These are phyloP conservation scores for Vipera ursinii DNA, from an alignment of 2,797 vertebrate species.

Conservation along the genomic window DNA sequence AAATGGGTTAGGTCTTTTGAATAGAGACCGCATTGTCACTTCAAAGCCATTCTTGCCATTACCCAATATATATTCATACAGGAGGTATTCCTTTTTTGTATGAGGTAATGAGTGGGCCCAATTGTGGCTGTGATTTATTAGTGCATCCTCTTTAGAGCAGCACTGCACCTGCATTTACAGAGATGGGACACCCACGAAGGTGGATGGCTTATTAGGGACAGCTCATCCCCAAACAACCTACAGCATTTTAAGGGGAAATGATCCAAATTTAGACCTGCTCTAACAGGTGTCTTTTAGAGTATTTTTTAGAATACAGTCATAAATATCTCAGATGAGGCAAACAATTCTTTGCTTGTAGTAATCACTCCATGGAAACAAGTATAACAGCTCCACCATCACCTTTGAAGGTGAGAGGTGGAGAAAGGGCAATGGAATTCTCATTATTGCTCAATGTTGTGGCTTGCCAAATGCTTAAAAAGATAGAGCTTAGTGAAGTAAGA, in stretches of 20 bases:
- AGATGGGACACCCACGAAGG: constrained; percentile 64
- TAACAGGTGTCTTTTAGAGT: constrained; percentile 70
- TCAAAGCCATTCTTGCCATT: constrained; percentile 55
- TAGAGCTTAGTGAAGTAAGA: constrained; percentile 42
- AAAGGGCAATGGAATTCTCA: constrained; percentile 64
- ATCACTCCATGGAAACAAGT: constrained; percentile 61
- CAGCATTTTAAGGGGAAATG: constrained; percentile 58
- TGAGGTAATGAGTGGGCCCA: constrained; percentile 67
- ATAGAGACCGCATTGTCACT: constrained; percentile 68
- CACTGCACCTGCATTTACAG: constrained; percentile 72
- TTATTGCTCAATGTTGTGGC: constrained; percentile 60
- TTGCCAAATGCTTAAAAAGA: constrained; percentile 60
- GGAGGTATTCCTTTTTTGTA: constrained; percentile 65
- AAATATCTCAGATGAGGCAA: constrained; percentile 65
- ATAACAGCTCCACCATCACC: constrained; percentile 40
- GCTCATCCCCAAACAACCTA: constrained; percentile 53
- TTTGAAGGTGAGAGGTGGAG: constrained; percentile 30
- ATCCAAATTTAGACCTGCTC: constrained; percentile 65
- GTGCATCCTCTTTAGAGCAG: constrained; percentile 69
- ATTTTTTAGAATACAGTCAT: constrained; percentile 59
- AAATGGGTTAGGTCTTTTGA: constrained; percentile 53
- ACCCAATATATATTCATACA: constrained; percentile 56
- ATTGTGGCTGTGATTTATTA: constrained; percentile 76
- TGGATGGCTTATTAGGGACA: constrained; percentile 35
- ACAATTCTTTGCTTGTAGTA: constrained; percentile 54